These are phyloP conservation scores for Gavialis gangeticus DNA, from an alignment of 2,113 vertebrate genomes.

Conservation along the genomic window DNA sequence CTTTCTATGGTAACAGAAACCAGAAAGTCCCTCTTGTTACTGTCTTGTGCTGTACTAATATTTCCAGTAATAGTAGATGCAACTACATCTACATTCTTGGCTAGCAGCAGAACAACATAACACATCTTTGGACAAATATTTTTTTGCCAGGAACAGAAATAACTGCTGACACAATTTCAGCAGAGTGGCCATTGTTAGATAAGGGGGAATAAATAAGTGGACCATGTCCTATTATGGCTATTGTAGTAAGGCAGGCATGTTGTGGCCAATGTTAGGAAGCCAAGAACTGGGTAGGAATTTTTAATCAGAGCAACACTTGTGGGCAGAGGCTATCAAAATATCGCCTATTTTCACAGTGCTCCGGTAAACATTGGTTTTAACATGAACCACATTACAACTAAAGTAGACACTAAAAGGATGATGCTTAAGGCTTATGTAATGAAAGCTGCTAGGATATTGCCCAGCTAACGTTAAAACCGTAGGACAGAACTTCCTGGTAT, in stretches of 20 bases:
- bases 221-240: not conserved
- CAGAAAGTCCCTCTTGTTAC: not conserved
- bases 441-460: not conserved
- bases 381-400: not conserved
- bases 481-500: not conserved
- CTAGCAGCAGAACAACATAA: not conserved
- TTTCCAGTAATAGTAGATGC: not conserved
- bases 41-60: not conserved
- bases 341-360: not conserved
- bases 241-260: not conserved
- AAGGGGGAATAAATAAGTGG: not conserved
- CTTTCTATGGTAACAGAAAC: not conserved
- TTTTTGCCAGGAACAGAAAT: not conserved
- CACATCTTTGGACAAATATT: not conserved
- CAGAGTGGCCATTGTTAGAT: not conserved
- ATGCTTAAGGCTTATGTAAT: not conserved
- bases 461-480: not conserved
- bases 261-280: not conserved
- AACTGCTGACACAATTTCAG: not conserved
- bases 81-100: not conserved
- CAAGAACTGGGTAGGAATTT: not conserved
- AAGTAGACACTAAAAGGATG: not conserved
- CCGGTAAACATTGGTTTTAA: not conserved
- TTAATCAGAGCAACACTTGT: not conserved
- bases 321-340: not conserved